Base-by-base conservation (phyloP, 1,140 invertebrate genomes). In the Mactra quadrangularis region DNA sequence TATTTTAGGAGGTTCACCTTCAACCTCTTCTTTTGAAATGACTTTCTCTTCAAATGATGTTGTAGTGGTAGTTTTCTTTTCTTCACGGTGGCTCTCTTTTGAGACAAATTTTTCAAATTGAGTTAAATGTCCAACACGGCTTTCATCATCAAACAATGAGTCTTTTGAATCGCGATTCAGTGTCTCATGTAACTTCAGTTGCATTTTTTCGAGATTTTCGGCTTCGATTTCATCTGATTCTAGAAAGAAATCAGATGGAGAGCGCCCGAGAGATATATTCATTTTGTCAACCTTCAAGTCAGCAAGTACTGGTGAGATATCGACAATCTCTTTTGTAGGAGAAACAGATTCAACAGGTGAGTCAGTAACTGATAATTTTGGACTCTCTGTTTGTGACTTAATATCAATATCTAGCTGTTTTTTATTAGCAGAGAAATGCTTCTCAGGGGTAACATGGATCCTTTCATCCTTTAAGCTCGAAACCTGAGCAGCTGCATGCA, bases 381-480 rank as follows among this genome's bases (percentile, higher is more conserved):
- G 52, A 38, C 47, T 57, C 66, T 83, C 82, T 22, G 35, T 52
- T 31, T 82, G 62, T 71, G 81, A 29, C 25, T 85, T 77, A 79
- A 86, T 71, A 50, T 87, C 79, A 55, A 89, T 76, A 76, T 89
- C 86, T 53, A 86, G 64, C 64, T 79, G 66, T 60, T 59, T 81
- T 82, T 82, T 81, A 52, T 74, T 79, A 72, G 82, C 71, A 82
- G 87, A 83, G 79, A 89, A 91, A 84, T 90, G 89, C 77, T 92
- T 90, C 68, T 91, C 90, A 25, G 89, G 88, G 82, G 90, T 89
- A 59, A 87, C 91, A 79, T 89, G 89, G 60, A 87, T 88, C 25
- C 87, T 86, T 82, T 89, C 89, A 75, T 87, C 89, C 81, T 89
- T 87, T 75, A 83, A 87, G 77, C 77, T 84, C 84, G 59, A 77